Base-by-base conservation (phyloP, 2,888 invertebrate species). In the Lasioglossum marginatum region DNA sequence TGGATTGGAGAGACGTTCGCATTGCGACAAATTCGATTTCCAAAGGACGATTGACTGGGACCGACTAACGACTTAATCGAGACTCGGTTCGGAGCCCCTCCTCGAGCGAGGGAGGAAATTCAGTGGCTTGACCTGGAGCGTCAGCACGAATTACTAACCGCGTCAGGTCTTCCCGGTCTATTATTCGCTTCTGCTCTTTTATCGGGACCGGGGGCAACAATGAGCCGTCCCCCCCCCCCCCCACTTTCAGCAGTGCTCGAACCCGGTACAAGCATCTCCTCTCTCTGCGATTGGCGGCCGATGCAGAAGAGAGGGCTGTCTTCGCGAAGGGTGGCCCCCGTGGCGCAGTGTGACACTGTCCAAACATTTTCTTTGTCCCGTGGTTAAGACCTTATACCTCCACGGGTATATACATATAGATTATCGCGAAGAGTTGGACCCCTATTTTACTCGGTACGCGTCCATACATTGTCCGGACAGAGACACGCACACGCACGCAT, bases 311-410 rank as follows among this genome's bases (percentile, higher is more conserved):
- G 90, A 63, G 90, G 93, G 91, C 89, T 90, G 91, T 90, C 92
- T 90, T 92, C 88, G 82, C 84, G 88, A 90, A 92, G 93, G 92
- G 92, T 92, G 91, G 90, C 90, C 91, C 92, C 84, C 71, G 84
- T 86, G 79, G 90, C 77, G 92, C 91, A 92, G 93, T 92, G 94
- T 94, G 94, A 95, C 95, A 95, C 94, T 94, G 95, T 94, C 94
- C 94, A 95, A 95, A 95, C 94, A 95, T 94, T 95, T 95, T 95
- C 95, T 94, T 95, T 94, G 94, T 94, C 93, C 93, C 92, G 93
- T 92, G 93, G 94, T 95, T 94, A 94, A 94, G 94, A 93, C 93
- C 66, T 66, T 66, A 66, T 66, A 66, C 66, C 93, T 91, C 93
- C 92, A 92, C 91, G 93, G 92, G 88, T 52, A 52, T 91, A 77